phyloP scores from a whole-genome alignment of 2,888 invertebrate species.

The Sipha maydis region DNA sequence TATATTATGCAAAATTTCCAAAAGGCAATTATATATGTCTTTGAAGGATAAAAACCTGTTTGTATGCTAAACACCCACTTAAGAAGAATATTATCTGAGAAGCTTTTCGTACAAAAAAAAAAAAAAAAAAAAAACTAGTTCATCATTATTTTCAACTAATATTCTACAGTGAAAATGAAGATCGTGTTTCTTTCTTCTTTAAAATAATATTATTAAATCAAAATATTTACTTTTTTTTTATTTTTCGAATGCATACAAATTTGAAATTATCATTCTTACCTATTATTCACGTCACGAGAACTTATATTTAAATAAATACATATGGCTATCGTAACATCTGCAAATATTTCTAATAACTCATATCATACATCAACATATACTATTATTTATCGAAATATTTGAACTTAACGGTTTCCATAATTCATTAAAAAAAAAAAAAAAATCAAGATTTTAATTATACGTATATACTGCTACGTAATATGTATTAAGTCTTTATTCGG shows the following conservation, averaged over 20 bases:
- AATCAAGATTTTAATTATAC: no score
- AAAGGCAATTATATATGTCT: constrained; percentile 44
- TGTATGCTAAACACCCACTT: constrained; percentile 48
- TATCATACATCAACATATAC: no score
- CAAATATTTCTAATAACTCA: no score
- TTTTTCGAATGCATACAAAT: background rate
- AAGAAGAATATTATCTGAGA: constrained; percentile 12
- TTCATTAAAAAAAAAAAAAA: no score
- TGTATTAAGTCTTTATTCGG: no score
- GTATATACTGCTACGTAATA: no score
- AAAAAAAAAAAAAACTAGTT: constrained; percentile 4
- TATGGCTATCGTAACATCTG: background rate
- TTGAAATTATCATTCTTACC: background rate
- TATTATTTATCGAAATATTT: no score
- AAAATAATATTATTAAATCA: background rate
- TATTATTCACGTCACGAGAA: background rate
- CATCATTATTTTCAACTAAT: background rate
- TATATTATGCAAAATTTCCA: constrained; percentile 21
- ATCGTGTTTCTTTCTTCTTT: background rate
- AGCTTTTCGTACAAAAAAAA: constrained; percentile 11
- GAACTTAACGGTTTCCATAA: no score
- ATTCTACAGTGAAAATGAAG: background rate
- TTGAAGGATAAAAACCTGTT: constrained; percentile 44
- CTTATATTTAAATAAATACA: background rate
- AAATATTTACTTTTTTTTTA: background rate